Base-by-base conservation (phyloP, 2,113 vertebrate genomes). In the Tupaia chinensis region DNA sequence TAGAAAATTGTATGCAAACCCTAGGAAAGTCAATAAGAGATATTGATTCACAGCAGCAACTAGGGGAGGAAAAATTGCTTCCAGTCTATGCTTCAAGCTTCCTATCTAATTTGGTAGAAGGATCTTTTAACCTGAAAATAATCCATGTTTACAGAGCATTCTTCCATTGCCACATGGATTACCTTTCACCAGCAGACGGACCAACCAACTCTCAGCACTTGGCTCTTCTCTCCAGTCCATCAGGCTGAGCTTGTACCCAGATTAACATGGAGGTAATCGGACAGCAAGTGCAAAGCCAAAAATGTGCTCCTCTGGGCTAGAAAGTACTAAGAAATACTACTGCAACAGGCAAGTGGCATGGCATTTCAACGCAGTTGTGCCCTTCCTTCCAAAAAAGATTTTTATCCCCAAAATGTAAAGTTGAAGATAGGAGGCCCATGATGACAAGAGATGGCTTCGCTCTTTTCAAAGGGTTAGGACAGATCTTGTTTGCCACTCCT, bases 1-100 rank as follows among this genome's bases (percentile, higher is more conserved):
- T 90, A 90, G 95, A 96, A 97, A 97, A 96, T 9, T 96, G 13
- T n/a, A 97, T 78, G 87, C 84, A 96, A 95, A 74, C 34, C 32
- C 61, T 44, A 83, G 77, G 92, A 83, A 54, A 96, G 80, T 95
- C 94, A 96, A 95, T 95, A 83, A 96, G 11, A 89, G 63, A 92
- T 95, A 91, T 74, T 9, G 6, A 97, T 70, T 29, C 87, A 93
- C 0, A 89, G 87, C 15, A 92, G 68, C 79, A 76, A 3, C 14
- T 2, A 10, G 13, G 53, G 70, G 9, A 93, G 53, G 73, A 17
- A 83, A 97, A 91, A 88, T 0, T 78, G 69, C 27, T 34, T 9
- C 29, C 17, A 61, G 27, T 54, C 76, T 88, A 58, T 25, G 92
- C 66, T 63, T 78, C 7, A 1, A 70, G 34, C 32, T 94, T 96